These are phyloP conservation scores for Lycia hirtaria DNA, from an alignment of 2,888 invertebrate genomes.

Conservation along the genomic window DNA sequence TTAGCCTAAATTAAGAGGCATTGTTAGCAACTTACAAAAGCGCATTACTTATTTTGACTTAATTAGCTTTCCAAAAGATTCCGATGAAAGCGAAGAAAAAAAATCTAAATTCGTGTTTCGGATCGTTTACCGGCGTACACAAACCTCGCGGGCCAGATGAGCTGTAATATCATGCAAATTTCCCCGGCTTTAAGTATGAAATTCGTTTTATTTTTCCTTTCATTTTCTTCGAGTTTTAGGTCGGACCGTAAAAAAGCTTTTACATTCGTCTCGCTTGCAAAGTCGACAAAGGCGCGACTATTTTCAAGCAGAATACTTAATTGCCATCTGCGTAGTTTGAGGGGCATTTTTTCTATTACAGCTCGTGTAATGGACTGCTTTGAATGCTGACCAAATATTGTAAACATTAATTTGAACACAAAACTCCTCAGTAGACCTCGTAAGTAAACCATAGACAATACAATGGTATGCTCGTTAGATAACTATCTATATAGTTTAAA, in stretches of 20 bases:
- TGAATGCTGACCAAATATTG: conserved; percentile 10
- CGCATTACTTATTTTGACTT: conserved; percentile 33
- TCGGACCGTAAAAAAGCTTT: conserved; percentile 73
- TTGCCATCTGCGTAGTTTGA: conserved; percentile 52
- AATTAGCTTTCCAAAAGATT: conserved; percentile 53
- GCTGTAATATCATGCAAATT: conserved; percentile 80
- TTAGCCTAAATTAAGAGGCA: not conserved
- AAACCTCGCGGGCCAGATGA: conserved; percentile 60
- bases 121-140: conserved; percentile 68
- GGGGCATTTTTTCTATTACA: conserved; percentile 13
- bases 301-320: conserved; percentile 61
- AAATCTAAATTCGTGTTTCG: conserved; percentile 66
- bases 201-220: conserved; percentile 70
- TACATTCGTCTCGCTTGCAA: conserved; percentile 72
- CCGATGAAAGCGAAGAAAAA: conserved; percentile 47
- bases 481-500: too few species aligned
- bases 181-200: conserved; percentile 70
- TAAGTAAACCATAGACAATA: too few species aligned
- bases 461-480: too few species aligned
- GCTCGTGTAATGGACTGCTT: conserved; percentile 12
- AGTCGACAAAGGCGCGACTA: conserved; percentile 71
- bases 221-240: conserved; percentile 65
- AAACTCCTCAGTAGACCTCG: too few species aligned
- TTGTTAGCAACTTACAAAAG: conserved; percentile 14
- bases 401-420: conserved; percentile 2